Evolutionary conservation across 2,888 invertebrate genomes (phyloP).

Genomic region (Drosophila neutralis): DNA sequence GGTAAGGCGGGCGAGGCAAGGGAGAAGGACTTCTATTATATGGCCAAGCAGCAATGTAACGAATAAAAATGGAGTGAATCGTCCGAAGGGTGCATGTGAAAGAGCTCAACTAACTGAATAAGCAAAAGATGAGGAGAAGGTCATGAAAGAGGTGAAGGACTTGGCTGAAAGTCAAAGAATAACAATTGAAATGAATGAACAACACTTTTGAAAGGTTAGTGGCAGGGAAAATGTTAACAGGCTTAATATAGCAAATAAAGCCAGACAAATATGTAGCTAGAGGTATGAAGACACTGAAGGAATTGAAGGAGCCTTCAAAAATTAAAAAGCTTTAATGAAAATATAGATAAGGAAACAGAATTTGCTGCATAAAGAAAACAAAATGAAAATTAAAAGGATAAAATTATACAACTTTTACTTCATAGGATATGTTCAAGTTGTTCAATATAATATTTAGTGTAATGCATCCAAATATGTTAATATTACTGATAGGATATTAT

Average conservation of each 20-base stretch:
- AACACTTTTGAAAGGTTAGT: conserved; percentile 7
- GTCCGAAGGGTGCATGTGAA: conserved; percentile 32
- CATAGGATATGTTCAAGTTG: not conserved
- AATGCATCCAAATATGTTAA: not conserved
- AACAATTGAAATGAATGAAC: conserved; percentile 25
- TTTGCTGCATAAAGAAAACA: not conserved
- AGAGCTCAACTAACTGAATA: conserved; percentile 4
- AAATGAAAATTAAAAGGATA: not conserved
- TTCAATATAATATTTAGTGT: not conserved
- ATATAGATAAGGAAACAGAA: not conserved
- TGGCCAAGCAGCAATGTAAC: conserved; percentile 60
- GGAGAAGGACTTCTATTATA: conserved; percentile 32
- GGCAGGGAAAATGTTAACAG: not conserved
- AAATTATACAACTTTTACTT: not conserved
- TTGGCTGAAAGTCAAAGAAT: conserved; percentile 16
- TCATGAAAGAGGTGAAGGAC: not conserved
- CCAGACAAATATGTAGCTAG: not conserved
- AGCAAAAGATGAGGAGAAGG: not conserved
- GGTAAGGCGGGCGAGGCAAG: not conserved
- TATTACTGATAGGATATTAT: not conserved
- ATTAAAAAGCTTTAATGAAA: not conserved
- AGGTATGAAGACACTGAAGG: not conserved
- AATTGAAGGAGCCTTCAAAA: not conserved
- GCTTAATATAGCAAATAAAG: not conserved
- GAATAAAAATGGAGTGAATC: conserved; percentile 74